Percentiles rank a stretch among this genome's conserved stretches.
phyloP scores from a whole-genome alignment of 1,140 invertebrate species.

The Drosophila subpulchrella region DNA sequence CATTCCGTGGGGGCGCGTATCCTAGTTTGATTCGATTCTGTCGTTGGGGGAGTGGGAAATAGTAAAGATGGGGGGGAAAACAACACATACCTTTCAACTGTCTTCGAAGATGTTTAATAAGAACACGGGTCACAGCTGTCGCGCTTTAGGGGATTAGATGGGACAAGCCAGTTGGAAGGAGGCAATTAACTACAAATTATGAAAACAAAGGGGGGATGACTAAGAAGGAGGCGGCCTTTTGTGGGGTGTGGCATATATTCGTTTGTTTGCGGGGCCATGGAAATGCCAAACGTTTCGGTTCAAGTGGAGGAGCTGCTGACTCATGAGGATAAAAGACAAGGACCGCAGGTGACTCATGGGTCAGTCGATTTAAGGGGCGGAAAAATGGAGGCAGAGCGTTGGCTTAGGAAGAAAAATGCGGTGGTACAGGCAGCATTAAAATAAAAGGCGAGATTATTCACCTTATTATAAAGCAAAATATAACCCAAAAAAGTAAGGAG shows the following conservation, averaged over 20 bases:
- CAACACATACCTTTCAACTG: constrained; percentile 19
- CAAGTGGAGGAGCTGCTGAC: constrained; percentile 24
- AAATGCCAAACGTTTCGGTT: constrained; percentile 26
- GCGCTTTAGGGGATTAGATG: constrained; percentile 35
- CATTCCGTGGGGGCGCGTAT: constrained; percentile 48
- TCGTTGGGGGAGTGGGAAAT: neutral
- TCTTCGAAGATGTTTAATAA: constrained; percentile 55
- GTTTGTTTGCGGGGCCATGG: constrained; percentile 24
- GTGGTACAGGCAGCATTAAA: neutral
- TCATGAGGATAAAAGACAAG: constrained; percentile 33
- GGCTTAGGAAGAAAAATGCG: neutral
- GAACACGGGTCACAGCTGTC: constrained; percentile 49
- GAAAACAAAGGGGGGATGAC: constrained; percentile 47
- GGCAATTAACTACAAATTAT: constrained; percentile 73
- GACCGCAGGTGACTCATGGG: constrained; percentile 39
- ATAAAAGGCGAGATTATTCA: neutral
- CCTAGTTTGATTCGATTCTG: constrained; percentile 49
- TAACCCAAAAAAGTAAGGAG: neutral
- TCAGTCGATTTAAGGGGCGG: constrained; percentile 3
- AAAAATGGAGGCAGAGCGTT: too few relatives aligned
- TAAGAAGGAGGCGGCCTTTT: constrained; percentile 13
- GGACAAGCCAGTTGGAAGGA: constrained; percentile 1
- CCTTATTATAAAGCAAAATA: neutral
- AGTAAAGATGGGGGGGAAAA: neutral
- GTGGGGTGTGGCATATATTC: constrained; percentile 23